Conservation (phyloP, 2,888 invertebrate species). For the Corbicula japonica region DNA sequence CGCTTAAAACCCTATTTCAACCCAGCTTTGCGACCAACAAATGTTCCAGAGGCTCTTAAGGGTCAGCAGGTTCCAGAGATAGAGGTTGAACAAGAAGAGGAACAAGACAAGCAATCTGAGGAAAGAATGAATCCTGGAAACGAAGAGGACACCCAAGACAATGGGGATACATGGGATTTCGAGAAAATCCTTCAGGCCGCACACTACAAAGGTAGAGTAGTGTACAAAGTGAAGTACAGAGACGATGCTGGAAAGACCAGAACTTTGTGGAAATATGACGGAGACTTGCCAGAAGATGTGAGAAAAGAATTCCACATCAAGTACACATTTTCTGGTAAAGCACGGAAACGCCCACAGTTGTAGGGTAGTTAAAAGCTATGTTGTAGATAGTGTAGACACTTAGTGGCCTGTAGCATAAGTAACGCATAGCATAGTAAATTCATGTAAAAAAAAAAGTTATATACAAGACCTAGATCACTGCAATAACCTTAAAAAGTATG, state of each 20-base stretch:
- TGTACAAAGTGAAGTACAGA: constrained; percentile 1
- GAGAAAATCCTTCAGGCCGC: constrained; percentile 14
- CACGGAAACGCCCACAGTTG: constrained; percentile 8
- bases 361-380: constrained; percentile 7
- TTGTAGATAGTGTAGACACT: too few relatives aligned
- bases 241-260: too few relatives aligned
- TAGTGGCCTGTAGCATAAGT: too few relatives aligned
- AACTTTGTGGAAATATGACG: not conserved
- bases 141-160: not conserved
- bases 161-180: not conserved
- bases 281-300: constrained; percentile 8
- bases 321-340: constrained; percentile 21
- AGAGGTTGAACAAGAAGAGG: not conserved
- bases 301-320: constrained; percentile 23
- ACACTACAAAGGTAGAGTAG: constrained; percentile 2
- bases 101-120: not conserved
- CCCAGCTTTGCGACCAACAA: constrained; percentile 34
- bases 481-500: too few relatives aligned
- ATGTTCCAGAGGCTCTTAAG: too few relatives aligned
- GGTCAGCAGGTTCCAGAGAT: too few relatives aligned
- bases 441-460: too few relatives aligned
- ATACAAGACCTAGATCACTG: too few relatives aligned
- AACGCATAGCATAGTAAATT: too few relatives aligned
- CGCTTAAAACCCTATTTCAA: constrained; percentile 34
- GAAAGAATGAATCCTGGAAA: not conserved